Evolutionary conservation across 92 coral and sea anemone species (phyloP), one percentile per base, ranked within the genome.

Genomic region (Bergia sp.): DNA sequence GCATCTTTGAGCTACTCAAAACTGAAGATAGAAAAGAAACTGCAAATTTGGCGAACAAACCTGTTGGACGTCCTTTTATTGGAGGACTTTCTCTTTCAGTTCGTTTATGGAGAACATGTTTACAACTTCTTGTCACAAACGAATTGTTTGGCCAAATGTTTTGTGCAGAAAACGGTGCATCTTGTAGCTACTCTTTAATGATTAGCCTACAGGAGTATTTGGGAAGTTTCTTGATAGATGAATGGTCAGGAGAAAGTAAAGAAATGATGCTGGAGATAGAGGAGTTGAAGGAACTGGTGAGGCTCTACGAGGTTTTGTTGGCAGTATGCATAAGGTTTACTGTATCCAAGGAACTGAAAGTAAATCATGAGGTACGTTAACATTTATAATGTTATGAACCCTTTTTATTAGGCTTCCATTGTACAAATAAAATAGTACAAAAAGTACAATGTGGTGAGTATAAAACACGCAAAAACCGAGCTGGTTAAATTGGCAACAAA

Each of bases 71-170:
- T 40, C 15, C 85, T 11, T 84, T 86, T 41, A 92, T 88, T 9
- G 90, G 64, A 29, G 94, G 91, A 16, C 81, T 91, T 42, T 88
- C 96, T 71, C 89, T 95, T 67, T 89, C 96, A 44, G 91, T 90
- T 39, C 93, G 91, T 20, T 92, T 97, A 8, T 97, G 99, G 99
- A 93, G 89, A 61, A 92, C 98, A 0, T 94, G 99, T 76, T 93
- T 97, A 76, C 94, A 91, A 80, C 91, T 97, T 13, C 83, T 94
- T 71, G 93, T 91, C 40, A 91, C 94, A 36, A 95, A 92, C 58
- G 93, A 86, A 15, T 41, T 93, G 67, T 97, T 95, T 82, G 73
- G 95, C 53, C 95, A 96, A 73, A 85, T 93, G 86, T 97, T 97
- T 55, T 80, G 94, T 21, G 92, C 86, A 37, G 93, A 86, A 49